Percentiles rank a stretch among this genome's conserved stretches.
Conservation (phyloP, 2,113 vertebrate species). For the Mus musculus region GRCm39 chrX:138880001-138880500, state of each 20-base stretch:
- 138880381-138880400: conserved; percentile 44
- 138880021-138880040: conserved; percentile 26
- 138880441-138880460: neutral
- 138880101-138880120: neutral
- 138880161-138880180: conserved; percentile 21
- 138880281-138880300: conserved; percentile 9
- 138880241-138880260: neutral
- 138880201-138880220: conserved; percentile 23
- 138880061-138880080: neutral
- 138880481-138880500: conserved; percentile 13
- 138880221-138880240: neutral
- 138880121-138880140: conserved; percentile 33
- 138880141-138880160: conserved; percentile 5
- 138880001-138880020: conserved; percentile 23
- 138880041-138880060: neutral
- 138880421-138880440: neutral
- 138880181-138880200: neutral
- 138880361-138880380: neutral
- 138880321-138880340: conserved; percentile 31
- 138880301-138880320: neutral
- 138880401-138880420: conserved; percentile 10
- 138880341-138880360: neutral
- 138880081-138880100: conserved; percentile 37
- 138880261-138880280: neutral
- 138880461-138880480: conserved; percentile 14